Conservation (phyloP, 2,113 vertebrate species). For the Menidia beryllina region DNA sequence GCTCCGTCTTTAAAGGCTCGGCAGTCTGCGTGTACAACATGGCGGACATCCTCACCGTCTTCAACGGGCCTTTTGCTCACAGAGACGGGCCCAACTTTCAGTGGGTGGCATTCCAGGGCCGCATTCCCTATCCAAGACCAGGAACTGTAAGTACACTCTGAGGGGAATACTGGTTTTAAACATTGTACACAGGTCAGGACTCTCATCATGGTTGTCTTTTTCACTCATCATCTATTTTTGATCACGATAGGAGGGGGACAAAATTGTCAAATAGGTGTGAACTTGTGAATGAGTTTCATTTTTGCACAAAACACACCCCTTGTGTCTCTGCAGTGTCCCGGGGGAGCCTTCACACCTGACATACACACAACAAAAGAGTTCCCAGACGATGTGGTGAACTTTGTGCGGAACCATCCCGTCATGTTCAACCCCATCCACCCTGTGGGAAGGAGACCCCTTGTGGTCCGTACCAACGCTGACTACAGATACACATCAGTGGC, state of each 20-base stretch:
- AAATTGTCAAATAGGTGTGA: background rate
- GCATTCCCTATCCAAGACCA: slow-evolving; percentile 95
- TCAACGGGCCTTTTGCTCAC: slow-evolving; percentile 98
- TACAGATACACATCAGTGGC: slow-evolving; percentile 95
- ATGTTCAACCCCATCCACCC: slow-evolving; percentile 98
- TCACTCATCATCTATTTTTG: no score
- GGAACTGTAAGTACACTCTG: slow-evolving; percentile 90
- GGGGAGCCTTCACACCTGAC: slow-evolving; percentile 96
- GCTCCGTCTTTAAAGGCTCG: slow-evolving; percentile 98
- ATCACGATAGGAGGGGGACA: background rate
- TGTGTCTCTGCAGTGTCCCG: slow-evolving; percentile 86
- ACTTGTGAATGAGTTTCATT: background rate
- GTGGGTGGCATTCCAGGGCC: slow-evolving; percentile 94
- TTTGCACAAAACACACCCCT: background rate
- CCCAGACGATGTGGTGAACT: slow-evolving; percentile 97
- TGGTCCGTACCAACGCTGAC: slow-evolving; percentile 91
- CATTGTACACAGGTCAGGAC: no score
- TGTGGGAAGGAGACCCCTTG: slow-evolving; percentile 88
- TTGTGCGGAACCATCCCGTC: slow-evolving; percentile 95
- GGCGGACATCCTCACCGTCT: slow-evolving; percentile 96
- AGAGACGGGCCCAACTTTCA: slow-evolving; percentile 97
- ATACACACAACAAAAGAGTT: slow-evolving; percentile 94
- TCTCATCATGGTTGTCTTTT: no score
- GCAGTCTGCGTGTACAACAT: slow-evolving; percentile 97
- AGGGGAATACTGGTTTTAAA: no score